phyloP scores from a whole-genome alignment of 2,113 vertebrate species.

The Oreocharis arfaki region DNA sequence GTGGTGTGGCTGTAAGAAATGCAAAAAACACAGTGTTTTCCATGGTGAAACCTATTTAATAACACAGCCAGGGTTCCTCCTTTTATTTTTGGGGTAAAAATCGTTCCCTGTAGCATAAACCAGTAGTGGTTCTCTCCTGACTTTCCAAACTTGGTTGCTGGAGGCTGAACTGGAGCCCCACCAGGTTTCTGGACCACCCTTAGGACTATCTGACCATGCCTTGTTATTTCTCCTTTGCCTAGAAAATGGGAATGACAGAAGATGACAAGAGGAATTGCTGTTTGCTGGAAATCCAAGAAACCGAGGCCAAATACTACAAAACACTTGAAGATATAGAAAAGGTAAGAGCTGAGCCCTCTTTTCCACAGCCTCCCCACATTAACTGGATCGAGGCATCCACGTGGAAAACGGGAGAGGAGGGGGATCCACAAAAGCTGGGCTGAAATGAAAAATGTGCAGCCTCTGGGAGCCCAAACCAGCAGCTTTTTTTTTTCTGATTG shows the following conservation, averaged over 20 bases:
- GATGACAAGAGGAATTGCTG: slow-evolving; percentile 97
- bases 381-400: not conserved
- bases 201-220: rapidly evolving
- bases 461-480: not conserved
- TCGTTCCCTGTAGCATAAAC: not conserved
- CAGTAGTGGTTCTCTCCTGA: not conserved
- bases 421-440: not conserved
- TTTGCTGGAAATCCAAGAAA: slow-evolving; percentile 94
- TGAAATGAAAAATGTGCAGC: not conserved
- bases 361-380: rapidly evolving
- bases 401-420: not conserved
- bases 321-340: slow-evolving; percentile 96
- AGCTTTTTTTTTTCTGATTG: not conserved
- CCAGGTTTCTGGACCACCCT: not conserved
- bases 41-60: not conserved
- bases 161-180: not conserved
- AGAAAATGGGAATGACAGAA: slow-evolving; percentile 99
- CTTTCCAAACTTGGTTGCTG: not conserved
- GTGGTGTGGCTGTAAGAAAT: not conserved
- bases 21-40: not conserved
- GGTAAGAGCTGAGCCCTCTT: slow-evolving; percentile 63
- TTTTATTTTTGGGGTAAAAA: not conserved
- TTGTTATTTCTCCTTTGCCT: not conserved
- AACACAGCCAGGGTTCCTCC: not conserved
- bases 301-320: slow-evolving; percentile 94